Evolutionary conservation across 64 coral and sea anemone species (phyloP), one percentile per base, ranked within the genome.

Genomic region (Hydrozoanthus tunicans): DNA sequence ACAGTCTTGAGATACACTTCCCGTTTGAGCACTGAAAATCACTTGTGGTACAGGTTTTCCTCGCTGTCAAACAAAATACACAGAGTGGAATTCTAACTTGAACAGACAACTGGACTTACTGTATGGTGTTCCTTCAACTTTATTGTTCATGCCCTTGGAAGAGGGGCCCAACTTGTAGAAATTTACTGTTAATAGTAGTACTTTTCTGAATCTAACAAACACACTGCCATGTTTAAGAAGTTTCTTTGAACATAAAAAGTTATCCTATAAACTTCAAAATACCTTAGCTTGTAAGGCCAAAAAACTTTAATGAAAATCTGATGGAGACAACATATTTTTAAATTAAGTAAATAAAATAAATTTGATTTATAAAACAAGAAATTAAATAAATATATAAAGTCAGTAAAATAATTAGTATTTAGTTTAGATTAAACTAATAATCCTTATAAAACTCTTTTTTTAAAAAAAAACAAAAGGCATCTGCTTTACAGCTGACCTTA

Each of bases 21-120:
- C 76, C 76, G 79, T 90, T 90, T 6, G 60, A 27, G 79, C 76
- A 90, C 61, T 90, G 89, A 60, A 90, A 90, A 0, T 90, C 58
- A 64, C 17, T 77, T 3, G 59, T 3, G 23, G 59, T 79, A 79
- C 89, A 90, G 53, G 89, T 79, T 8, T 53, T 80, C 55, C 58
- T 78, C 11, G 89, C 89, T 90, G 59, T 58, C 79, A 64, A 76
- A 79, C 58, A n/a, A 90, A 63, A 76, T 0, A 4, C 58, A 56
- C 17, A 17, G 26, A 59, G 67, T 60, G 58, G 77, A 56, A 89
- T 59, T 5, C 71, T 61, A 62, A 58, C 5, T 17, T n/a, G 15
- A 56, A 43, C 53, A 77, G 3, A 8, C 51, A 13, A 7, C 10
- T 12, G 12, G 43, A n/a, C 14, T 13, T 17, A 51, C 73, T 77